phyloP scores from a whole-genome alignment of 2,113 vertebrate species.

The Cheilinus undulatus region DNA sequence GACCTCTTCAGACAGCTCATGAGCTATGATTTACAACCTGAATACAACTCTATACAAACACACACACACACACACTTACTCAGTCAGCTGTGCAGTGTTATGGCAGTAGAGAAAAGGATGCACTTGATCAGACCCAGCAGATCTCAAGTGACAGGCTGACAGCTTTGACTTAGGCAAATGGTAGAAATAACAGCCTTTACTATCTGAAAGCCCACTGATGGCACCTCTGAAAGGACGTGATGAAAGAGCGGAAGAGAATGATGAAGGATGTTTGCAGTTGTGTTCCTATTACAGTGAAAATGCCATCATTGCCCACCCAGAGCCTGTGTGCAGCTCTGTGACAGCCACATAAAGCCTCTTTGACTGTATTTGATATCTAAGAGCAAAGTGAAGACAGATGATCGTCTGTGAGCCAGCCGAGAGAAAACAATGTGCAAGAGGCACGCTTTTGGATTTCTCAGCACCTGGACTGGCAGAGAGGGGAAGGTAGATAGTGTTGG shows the following conservation, averaged over 20 bases:
- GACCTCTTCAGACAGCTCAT: constrained; percentile 49
- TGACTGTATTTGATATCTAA: constrained; percentile 64
- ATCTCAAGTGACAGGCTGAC: constrained; percentile 49
- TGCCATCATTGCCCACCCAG: constrained; percentile 56
- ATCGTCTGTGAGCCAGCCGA: constrained; percentile 45
- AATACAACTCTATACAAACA: constrained; percentile 12
- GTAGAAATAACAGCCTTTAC: constrained; percentile 59
- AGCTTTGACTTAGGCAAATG: constrained; percentile 44
- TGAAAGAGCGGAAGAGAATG: constrained; percentile 8
- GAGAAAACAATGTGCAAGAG: too few relatives aligned
- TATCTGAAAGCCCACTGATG: constrained; percentile 46
- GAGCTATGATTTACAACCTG: constrained; percentile 53
- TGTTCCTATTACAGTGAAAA: constrained; percentile 58
- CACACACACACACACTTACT: constrained; percentile 15
- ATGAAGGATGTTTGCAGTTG: constrained; percentile 59
- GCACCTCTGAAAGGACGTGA: background rate
- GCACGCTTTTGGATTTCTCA: too few relatives aligned
- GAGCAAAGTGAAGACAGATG: constrained; percentile 66
- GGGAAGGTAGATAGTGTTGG: background rate
- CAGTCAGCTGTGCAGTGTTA: too few relatives aligned
- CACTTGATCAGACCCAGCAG: constrained; percentile 39
- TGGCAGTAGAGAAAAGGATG: constrained; percentile 28
- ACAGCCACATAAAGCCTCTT: constrained; percentile 60
- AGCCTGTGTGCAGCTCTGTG: constrained; percentile 48
- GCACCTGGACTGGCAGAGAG: too few relatives aligned